Evolutionary conservation across 1,140 invertebrate genomes (phyloP).

Genomic region (Drosophila busckii): DNA sequence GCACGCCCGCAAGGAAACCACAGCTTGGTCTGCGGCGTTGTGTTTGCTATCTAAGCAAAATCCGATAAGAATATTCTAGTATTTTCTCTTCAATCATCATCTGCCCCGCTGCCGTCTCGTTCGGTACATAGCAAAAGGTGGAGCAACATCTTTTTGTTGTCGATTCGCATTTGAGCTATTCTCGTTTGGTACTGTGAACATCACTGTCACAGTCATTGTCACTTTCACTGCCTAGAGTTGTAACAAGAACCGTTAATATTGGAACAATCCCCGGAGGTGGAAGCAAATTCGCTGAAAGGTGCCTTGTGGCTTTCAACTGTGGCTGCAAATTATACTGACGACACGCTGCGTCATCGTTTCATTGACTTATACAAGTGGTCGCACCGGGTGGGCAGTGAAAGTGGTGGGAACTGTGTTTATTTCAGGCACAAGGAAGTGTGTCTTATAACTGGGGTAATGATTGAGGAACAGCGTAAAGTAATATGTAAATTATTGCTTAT

Average conservation of each 20-base stretch:
- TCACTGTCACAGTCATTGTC: slow-evolving; percentile 9
- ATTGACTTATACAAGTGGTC: slow-evolving; percentile 44
- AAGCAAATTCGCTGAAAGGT: slow-evolving; percentile 35
- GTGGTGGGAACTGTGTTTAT: neutral
- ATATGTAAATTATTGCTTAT: too few species aligned
- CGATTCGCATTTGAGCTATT: slow-evolving; percentile 51
- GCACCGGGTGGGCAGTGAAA: neutral
- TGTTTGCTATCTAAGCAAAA: slow-evolving; percentile 17
- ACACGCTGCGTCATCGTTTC: slow-evolving; percentile 66
- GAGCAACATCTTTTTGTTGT: slow-evolving; percentile 10
- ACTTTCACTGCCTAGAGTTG: slow-evolving; percentile 35
- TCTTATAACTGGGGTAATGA: too few species aligned
- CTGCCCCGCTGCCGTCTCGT: too few species aligned
- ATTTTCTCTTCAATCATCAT: too few species aligned
- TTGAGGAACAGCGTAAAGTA: too few species aligned
- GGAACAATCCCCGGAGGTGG: slow-evolving; percentile 37
- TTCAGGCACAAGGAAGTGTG: too few species aligned
- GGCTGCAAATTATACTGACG: slow-evolving; percentile 61
- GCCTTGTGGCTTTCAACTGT: slow-evolving; percentile 18
- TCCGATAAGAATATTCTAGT: slow-evolving; percentile 39
- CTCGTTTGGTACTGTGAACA: too few species aligned
- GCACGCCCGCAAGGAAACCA: too few species aligned
- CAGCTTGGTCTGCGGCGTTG: neutral
- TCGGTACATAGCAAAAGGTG: slow-evolving; percentile 14
- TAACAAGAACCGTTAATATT: slow-evolving; percentile 54